Conservation (phyloP, 2,888 invertebrate genomes). For the Eilema depressum region DNA sequence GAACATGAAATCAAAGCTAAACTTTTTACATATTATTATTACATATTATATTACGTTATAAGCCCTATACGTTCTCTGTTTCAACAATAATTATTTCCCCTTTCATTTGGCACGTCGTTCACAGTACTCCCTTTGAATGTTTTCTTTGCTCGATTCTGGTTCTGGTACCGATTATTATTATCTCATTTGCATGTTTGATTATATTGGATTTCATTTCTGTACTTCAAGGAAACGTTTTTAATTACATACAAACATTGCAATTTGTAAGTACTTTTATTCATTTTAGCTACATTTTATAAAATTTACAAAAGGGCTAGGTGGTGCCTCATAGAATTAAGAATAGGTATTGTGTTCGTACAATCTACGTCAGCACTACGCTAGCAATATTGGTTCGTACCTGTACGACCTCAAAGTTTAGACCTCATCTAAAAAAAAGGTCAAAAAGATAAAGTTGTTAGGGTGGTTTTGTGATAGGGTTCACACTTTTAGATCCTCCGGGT, state of each 20-base stretch:
- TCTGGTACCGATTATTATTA: constrained; percentile 13
- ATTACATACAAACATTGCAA: constrained; percentile 8
- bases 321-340: too few relatives aligned
- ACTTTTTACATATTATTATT: constrained; percentile 24
- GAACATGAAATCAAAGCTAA: constrained; percentile 27
- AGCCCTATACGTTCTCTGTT: constrained; percentile 20
- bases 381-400: too few relatives aligned
- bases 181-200: constrained; percentile 12
- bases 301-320: too few relatives aligned
- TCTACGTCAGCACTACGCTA: too few relatives aligned
- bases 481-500: too few relatives aligned
- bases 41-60: constrained; percentile 15
- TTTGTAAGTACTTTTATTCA: background rate
- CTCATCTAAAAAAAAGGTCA: too few relatives aligned
- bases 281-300: background rate
- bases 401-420: too few relatives aligned
- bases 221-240: constrained; percentile 1
- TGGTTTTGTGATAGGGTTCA: too few relatives aligned
- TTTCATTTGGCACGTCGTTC: constrained; percentile 23
- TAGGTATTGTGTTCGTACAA: too few relatives aligned
- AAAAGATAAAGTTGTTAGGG: too few relatives aligned
- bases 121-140: constrained; percentile 21
- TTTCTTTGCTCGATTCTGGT: constrained; percentile 21
- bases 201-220: constrained; percentile 8
- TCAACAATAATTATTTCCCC: constrained; percentile 29